phyloP scores from a whole-genome alignment of 1,140 invertebrate genomes.

The Cydia strobilella region DNA sequence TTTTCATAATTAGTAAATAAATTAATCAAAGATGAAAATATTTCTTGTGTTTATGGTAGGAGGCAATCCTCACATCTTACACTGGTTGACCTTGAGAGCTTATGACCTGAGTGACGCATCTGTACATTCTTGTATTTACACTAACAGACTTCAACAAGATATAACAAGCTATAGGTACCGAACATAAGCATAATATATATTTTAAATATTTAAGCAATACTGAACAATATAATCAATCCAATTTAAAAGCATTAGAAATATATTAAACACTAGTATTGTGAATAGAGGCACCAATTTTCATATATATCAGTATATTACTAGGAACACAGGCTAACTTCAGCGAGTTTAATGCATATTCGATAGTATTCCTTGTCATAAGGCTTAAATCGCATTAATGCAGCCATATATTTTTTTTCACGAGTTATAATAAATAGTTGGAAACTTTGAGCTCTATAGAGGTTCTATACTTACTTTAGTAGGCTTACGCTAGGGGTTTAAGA shows the following conservation, averaged over 20 bases:
- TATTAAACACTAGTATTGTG: constrained; percentile 24
- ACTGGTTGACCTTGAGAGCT: not conserved
- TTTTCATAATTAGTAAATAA: too few relatives aligned
- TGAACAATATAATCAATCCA: constrained; percentile 1
- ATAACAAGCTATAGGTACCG: constrained; percentile 8
- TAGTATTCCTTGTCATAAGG: not conserved
- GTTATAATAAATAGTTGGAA: constrained; percentile 26
- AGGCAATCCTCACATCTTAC: not conserved
- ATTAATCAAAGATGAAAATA: not conserved
- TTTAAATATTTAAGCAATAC: constrained; percentile 17
- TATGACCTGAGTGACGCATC: not conserved
- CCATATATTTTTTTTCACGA: constrained; percentile 2
- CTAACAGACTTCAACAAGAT: not conserved
- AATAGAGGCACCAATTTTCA: constrained; percentile 30
- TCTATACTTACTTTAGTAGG: constrained; percentile 23
- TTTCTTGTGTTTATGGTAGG: not conserved
- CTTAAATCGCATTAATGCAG: not conserved
- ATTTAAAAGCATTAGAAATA: constrained; percentile 29
- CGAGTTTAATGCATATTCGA: constrained; percentile 9
- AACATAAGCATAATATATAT: not conserved
- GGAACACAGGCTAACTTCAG: constrained; percentile 18
- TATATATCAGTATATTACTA: constrained; percentile 26
- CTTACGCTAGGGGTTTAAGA: constrained; percentile 7
- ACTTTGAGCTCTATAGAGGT: constrained; percentile 27
- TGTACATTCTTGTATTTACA: constrained; percentile 1